phyloP scores from a whole-genome alignment of 2,888 invertebrate species.

The Masnerella sp. region DNA sequence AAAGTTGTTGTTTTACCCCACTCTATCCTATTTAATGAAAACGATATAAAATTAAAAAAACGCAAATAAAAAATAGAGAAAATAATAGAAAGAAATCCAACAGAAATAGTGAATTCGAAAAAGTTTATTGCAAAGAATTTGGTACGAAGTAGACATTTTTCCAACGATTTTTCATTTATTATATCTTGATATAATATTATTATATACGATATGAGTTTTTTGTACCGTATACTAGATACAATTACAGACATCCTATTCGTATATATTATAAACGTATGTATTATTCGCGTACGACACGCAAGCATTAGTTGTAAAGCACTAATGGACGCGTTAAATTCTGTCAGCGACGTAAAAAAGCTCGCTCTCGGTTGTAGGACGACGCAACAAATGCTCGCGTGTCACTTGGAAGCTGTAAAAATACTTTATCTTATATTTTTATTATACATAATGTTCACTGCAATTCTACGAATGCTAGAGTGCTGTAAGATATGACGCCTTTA shows the following conservation, averaged over 20 bases:
- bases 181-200: conserved; percentile 9
- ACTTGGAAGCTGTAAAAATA: conserved; percentile 50
- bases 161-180: background rate
- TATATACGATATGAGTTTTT: conserved; percentile 34
- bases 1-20: too few species aligned
- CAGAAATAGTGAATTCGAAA: too few species aligned
- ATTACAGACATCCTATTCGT: conserved; percentile 51
- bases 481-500: conserved; percentile 76
- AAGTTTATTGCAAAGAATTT: too few species aligned
- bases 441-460: conserved; percentile 64
- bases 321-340: conserved; percentile 19
- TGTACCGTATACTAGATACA: conserved; percentile 43
- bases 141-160: background rate
- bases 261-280: conserved; percentile 55
- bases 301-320: conserved; percentile 34
- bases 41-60: too few species aligned
- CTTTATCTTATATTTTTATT: conserved; percentile 49
- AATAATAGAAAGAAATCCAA: too few species aligned
- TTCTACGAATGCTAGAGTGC: conserved; percentile 77
- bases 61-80: too few species aligned
- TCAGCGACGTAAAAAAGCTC: background rate
- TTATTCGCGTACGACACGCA: conserved; percentile 47
- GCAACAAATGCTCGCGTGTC: conserved; percentile 43
- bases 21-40: too few species aligned
- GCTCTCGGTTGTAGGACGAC: too few species aligned